phyloP scores from a whole-genome alignment of 2,888 invertebrate genomes.

The Azorinus chamasolen region DNA sequence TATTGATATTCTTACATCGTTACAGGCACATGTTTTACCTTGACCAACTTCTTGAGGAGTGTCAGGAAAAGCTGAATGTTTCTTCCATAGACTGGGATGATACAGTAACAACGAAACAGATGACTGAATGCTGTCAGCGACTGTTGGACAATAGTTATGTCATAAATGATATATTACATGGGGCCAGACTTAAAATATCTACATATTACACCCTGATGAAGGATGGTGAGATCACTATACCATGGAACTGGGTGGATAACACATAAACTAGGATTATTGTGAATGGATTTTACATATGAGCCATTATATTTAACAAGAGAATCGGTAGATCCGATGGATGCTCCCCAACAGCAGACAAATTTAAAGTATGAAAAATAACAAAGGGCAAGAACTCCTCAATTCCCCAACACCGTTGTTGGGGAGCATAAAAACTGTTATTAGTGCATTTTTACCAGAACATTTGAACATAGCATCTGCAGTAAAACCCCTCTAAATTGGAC shows the following conservation, averaged over 20 bases:
- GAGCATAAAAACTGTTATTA: too few species aligned
- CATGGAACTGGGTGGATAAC: slow-evolving; percentile 92
- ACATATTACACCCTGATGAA: slow-evolving; percentile 96
- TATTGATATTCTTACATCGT: neutral
- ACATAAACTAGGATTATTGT: slow-evolving; percentile 2
- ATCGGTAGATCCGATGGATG: too few species aligned
- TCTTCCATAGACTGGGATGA: slow-evolving; percentile 95
- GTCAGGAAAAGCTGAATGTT: slow-evolving; percentile 90
- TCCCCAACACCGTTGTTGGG: too few species aligned
- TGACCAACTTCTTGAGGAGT: slow-evolving; percentile 90
- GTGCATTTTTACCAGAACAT: too few species aligned
- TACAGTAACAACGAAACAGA: slow-evolving; percentile 94
- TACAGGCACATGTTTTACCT: slow-evolving; percentile 89
- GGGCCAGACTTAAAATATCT: slow-evolving; percentile 92
- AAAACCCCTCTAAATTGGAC: too few species aligned
- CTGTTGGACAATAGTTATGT: slow-evolving; percentile 88
- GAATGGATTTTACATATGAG: too few species aligned
- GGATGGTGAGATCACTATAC: slow-evolving; percentile 96
- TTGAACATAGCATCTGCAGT: too few species aligned
- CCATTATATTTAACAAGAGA: too few species aligned
- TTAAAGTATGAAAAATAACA: too few species aligned
- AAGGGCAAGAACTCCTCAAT: too few species aligned
- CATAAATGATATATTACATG: slow-evolving; percentile 88
- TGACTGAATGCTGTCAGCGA: slow-evolving; percentile 94
- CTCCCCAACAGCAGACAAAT: too few species aligned